Evolutionary conservation across 2,113 vertebrate species (phyloP).

Genomic region (Aspidoscelis tigris): DNA sequence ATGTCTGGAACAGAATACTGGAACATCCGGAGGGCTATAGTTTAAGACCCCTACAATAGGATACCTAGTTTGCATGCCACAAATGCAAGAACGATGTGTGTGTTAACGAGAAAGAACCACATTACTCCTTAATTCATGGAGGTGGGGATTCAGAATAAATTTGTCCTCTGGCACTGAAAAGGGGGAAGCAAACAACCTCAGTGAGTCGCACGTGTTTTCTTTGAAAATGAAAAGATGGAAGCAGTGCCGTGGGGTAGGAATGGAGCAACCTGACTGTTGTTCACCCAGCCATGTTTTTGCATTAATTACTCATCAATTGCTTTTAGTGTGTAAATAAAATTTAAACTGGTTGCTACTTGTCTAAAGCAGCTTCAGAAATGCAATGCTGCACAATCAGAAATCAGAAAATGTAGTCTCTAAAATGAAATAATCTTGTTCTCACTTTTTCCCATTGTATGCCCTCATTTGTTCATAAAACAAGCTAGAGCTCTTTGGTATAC

Average conservation of each 20-base stretch:
- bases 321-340: background rate
- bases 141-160: background rate
- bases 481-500: background rate
- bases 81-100: no score
- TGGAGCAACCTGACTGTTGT: background rate
- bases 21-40: no score
- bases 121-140: background rate
- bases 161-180: background rate
- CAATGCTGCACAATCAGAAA: background rate
- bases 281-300: background rate
- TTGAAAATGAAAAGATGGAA: background rate
- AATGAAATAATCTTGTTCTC: background rate
- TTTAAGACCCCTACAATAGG: no score
- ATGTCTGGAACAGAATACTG: no score
- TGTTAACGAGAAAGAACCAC: background rate
- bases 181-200: background rate
- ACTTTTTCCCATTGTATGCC: background rate
- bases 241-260: background rate
- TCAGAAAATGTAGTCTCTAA: background rate
- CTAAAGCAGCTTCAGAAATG: background rate
- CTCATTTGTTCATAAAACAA: background rate
- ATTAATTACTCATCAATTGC: background rate
- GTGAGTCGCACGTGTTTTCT: background rate
- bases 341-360: background rate
- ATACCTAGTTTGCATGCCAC: no score